Base-by-base conservation (phyloP, 64 coral and sea anemone species). In the Montipora foliosa region DNA sequence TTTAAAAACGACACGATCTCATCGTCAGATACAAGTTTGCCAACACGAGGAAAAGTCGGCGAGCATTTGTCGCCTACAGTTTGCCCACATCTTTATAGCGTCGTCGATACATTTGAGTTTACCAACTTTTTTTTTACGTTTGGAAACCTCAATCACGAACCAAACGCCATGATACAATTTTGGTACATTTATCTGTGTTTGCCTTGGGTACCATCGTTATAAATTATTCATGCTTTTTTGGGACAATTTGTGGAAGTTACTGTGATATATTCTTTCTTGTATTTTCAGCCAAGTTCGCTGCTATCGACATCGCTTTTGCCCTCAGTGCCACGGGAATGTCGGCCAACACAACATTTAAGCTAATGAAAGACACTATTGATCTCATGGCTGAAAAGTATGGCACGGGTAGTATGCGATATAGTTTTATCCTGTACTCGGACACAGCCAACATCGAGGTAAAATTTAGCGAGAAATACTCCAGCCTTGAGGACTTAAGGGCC, bases 321-420 rank as follows among this genome's bases (percentile, higher is more conserved):
- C 85, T 93, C 8, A 88, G 92, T 86, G 83, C 92, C 20, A 88
- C 92, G 5, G 50, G 74, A 57, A 58, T 44, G 15, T 78, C 85
- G 14, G 49, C 76, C 20, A 24, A 77, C 14, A 47, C 45, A 68
- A 88, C 84, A 48, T 93, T 59, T 84, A 79, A 55, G 48, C 37
- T 93, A 12, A 93, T 93, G 92, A 93, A 93, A 17, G 84, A 93
- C 76, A 81, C 92, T 12, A 53, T 93, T 5, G 44, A 87, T 14
- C 48, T 50, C 0, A 88, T 93, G 3, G 67, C 79, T 13, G 92
- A 88, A 48, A 72, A 82, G 29, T 88, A 93, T 74, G 75, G 84
- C 24, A 87, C 64, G 17, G 75, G 62, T 5, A 93, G 78, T 24
- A 73, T 93, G 2, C 57, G 75, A 70, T 92, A 92, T 44, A 75